phyloP scores from a whole-genome alignment of 2,113 vertebrate genomes.

The Grammomys surdaster region DNA sequence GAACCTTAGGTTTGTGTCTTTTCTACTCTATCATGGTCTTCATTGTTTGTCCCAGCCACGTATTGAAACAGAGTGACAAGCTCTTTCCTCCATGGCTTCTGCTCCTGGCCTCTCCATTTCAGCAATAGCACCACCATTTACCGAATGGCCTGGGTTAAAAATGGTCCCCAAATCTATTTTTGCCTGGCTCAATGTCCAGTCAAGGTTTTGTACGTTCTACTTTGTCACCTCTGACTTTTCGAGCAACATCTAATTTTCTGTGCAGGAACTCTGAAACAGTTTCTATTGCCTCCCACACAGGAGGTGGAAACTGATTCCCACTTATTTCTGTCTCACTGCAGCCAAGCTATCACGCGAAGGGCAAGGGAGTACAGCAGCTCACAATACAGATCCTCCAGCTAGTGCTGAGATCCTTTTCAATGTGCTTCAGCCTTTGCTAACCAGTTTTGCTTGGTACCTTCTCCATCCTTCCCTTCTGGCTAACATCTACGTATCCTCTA shows the following conservation, averaged over 20 bases:
- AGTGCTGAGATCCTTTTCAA: background rate
- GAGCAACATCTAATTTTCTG: too few species aligned
- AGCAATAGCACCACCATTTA: background rate
- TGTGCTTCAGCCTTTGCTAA: background rate
- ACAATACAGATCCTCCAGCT: background rate
- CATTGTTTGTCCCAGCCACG: background rate
- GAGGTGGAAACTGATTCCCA: too few species aligned
- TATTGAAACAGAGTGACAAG: background rate
- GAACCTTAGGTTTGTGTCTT: too few species aligned
- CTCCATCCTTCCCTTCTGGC: background rate
- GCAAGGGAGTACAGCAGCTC: too few species aligned
- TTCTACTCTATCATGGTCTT: background rate
- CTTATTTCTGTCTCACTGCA: background rate
- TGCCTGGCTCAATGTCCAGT: background rate
- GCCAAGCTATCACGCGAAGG: background rate
- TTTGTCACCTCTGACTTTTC: background rate
- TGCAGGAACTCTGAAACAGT: background rate
- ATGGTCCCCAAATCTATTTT: background rate
- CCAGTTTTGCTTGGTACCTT: background rate
- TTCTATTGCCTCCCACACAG: background rate
- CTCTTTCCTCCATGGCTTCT: background rate
- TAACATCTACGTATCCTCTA: background rate
- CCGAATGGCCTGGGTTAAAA: background rate
- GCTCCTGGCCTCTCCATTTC: background rate
- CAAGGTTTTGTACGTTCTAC: background rate